A percentile compares a stretch with the other conserved stretches of the same genome.
phyloP scores from a whole-genome alignment of 2,797 vertebrate genomes.

The Gambusia yucatana region DNA sequence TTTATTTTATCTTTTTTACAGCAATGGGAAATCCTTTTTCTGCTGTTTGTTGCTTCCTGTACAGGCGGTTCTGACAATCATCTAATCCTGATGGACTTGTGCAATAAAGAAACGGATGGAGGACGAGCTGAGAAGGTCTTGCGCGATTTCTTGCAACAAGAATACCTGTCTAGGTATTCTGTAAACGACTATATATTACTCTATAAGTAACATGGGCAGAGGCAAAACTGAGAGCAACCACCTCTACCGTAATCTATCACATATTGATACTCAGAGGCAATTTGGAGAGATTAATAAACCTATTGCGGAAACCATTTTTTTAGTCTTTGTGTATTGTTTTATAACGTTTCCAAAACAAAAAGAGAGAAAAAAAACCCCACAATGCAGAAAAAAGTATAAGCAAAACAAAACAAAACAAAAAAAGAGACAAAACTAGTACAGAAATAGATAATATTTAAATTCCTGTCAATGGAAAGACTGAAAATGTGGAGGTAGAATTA shows the following conservation, averaged over 20 bases:
- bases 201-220: neutral
- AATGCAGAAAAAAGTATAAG: too few species aligned
- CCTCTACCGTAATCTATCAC: neutral
- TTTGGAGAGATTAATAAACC: neutral
- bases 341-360: too few species aligned
- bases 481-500: too few species aligned
- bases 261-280: too few species aligned
- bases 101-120: conserved; percentile 89
- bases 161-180: conserved; percentile 93
- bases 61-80: conserved; percentile 96
- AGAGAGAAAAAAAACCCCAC: too few species aligned
- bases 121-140: conserved; percentile 93
- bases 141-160: conserved; percentile 96
- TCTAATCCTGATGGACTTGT: conserved; percentile 92
- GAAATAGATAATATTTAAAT: too few species aligned
- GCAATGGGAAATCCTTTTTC: neutral
- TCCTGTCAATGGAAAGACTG: too few species aligned
- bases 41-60: neutral
- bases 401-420: too few species aligned
- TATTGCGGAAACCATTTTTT: too few species aligned
- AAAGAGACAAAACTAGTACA: too few species aligned
- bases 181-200: neutral
- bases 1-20: neutral
- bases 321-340: too few species aligned
- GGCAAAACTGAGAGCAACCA: neutral